Evolutionary conservation across 2,797 vertebrate genomes (phyloP).

Genomic region (Rhinella marina): DNA sequence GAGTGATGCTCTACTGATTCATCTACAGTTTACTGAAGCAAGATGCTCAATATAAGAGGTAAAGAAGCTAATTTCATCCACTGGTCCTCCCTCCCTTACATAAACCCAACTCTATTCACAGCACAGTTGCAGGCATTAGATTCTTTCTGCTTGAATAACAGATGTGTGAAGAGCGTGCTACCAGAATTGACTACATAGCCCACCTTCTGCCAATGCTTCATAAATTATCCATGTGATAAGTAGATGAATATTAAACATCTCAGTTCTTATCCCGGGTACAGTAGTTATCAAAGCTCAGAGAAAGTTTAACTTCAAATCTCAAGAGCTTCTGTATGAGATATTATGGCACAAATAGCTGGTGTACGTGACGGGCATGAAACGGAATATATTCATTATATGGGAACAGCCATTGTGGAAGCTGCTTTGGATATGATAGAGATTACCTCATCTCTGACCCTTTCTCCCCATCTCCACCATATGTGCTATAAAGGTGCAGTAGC

Average conservation of each 20-base stretch:
- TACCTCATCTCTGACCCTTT: background rate
- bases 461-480: background rate
- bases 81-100: background rate
- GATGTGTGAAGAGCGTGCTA: slow-evolving; percentile 7
- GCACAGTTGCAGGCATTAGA: background rate
- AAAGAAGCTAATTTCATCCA: slow-evolving; percentile 9
- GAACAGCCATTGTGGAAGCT: background rate
- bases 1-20: background rate
- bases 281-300: slow-evolving; percentile 1
- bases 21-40: background rate
- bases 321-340: background rate
- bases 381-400: slow-evolving; percentile 12
- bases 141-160: slow-evolving; percentile 16
- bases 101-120: background rate
- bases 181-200: background rate
- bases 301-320: slow-evolving; percentile 11
- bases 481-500: background rate
- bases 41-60: background rate
- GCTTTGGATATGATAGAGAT: background rate
- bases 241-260: slow-evolving; percentile 40
- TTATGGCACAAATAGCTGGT: background rate
- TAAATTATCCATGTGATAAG: slow-evolving; percentile 48
- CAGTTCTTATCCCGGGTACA: background rate
- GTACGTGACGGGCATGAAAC: background rate
- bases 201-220: slow-evolving; percentile 34